These are phyloP conservation scores for Corythoichthys haematopterus DNA, from an alignment of 2,113 vertebrate species.

Conservation along the genomic window DNA sequence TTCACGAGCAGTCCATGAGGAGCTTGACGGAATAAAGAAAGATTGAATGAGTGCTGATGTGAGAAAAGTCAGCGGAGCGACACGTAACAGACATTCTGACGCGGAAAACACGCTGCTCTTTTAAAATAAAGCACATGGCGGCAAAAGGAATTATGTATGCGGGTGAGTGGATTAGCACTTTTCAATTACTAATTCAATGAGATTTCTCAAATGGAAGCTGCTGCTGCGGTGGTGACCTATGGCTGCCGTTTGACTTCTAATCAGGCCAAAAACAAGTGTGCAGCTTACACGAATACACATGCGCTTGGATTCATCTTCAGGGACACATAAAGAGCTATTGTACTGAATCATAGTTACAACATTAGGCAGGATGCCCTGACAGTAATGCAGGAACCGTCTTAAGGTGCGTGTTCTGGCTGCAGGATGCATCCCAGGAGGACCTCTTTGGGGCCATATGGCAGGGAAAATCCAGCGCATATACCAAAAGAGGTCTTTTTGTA, in stretches of 20 bases:
- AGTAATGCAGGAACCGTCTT: neutral
- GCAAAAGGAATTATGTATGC: neutral
- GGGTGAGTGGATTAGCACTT: neutral
- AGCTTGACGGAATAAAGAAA: slow-evolving; percentile 11
- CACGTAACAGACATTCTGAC: slow-evolving; percentile 18
- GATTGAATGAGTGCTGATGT: slow-evolving; percentile 10
- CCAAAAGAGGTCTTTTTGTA: neutral
- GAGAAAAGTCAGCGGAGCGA: slow-evolving; percentile 3
- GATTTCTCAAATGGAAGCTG: neutral
- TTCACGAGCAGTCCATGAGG: slow-evolving; percentile 30
- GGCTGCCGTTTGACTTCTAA: slow-evolving; percentile 3
- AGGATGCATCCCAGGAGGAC: neutral
- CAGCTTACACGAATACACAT: neutral
- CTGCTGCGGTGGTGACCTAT: neutral
- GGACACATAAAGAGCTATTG: neutral
- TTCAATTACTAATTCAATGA: neutral
- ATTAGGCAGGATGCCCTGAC: neutral
- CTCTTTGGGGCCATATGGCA: slow-evolving; percentile 1
- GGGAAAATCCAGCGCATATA: neutral
- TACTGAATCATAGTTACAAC: neutral
- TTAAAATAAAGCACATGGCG: neutral
- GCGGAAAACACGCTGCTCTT: slow-evolving; percentile 13
- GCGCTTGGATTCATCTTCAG: neutral
- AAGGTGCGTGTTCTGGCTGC: neutral
- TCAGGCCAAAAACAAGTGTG: neutral